A percentile compares a stretch with the other conserved stretches of the same genome.
phyloP scores from a whole-genome alignment of 30 jellyfish, hydroid and myxozoan species.

The Hydractinia echinata region DNA sequence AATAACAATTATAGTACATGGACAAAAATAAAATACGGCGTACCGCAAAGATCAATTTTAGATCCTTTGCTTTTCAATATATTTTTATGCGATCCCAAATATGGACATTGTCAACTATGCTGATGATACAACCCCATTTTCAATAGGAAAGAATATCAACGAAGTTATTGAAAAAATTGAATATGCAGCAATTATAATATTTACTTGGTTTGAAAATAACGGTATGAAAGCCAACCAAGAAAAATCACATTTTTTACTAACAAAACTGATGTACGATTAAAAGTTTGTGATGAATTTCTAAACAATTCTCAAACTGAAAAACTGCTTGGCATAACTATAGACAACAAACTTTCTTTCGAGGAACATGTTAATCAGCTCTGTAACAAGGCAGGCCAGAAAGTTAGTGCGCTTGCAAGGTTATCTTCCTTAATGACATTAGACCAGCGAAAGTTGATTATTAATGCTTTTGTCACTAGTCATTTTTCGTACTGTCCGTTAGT shows the following conservation, averaged over 20 bases:
- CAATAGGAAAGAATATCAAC: conserved; percentile 21
- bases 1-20: too few relatives aligned
- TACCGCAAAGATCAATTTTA: too few relatives aligned
- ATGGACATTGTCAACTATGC: too few relatives aligned
- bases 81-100: too few relatives aligned
- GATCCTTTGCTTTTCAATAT: too few relatives aligned
- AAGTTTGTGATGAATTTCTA: conserved; percentile 26
- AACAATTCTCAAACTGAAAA: conserved; percentile 22
- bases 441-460: too few relatives aligned
- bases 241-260: conserved; percentile 26
- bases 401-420: too few relatives aligned
- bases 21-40: too few relatives aligned
- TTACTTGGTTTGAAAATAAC: conserved; percentile 31
- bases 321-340: conserved; percentile 29
- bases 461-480: too few relatives aligned
- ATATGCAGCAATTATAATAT: background rate
- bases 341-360: conserved; percentile 21
- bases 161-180: conserved; percentile 21
- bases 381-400: conserved; percentile 50
- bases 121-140: conserved; percentile 39
- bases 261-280: background rate
- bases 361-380: conserved; percentile 39
- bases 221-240: too few relatives aligned
- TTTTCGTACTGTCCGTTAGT: too few relatives aligned
- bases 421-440: too few relatives aligned